phyloP scores from a whole-genome alignment of 2,797 vertebrate genomes.

The Sebastes minor region DNA sequence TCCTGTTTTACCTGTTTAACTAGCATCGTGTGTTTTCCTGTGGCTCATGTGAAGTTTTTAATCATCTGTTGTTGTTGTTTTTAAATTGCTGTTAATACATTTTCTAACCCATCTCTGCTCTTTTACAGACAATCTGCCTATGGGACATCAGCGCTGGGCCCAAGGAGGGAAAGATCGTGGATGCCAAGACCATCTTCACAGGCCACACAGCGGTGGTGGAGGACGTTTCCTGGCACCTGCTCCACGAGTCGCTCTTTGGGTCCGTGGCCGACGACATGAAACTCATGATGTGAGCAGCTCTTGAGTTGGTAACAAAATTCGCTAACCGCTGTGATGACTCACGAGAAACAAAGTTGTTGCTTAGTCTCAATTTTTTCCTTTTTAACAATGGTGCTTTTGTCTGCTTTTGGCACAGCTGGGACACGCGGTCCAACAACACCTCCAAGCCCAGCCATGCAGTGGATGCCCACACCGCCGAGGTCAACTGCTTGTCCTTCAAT shows the following conservation, averaged over 20 bases:
- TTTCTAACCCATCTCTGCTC: not conserved
- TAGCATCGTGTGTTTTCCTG: not conserved
- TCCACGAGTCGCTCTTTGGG: slow-evolving; percentile 96
- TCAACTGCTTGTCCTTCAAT: slow-evolving; percentile 98
- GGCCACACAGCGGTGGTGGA: slow-evolving; percentile 98
- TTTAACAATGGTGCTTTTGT: slow-evolving; percentile 37
- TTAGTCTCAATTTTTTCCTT: not conserved
- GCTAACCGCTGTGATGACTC: not conserved
- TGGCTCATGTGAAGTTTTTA: not conserved
- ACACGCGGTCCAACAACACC: slow-evolving; percentile 96
- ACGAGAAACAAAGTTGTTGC: not conserved
- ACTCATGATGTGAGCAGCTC: slow-evolving; percentile 93
- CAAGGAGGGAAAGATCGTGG: slow-evolving; percentile 97
- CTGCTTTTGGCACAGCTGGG: slow-evolving; percentile 86
- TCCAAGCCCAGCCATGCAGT: slow-evolving; percentile 98
- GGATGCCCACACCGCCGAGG: slow-evolving; percentile 97
- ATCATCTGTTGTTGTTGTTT: not conserved
- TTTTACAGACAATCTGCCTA: slow-evolving; percentile 91
- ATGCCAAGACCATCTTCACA: slow-evolving; percentile 98
- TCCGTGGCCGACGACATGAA: slow-evolving; percentile 98
- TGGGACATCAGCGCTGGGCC: slow-evolving; percentile 98
- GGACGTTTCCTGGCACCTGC: slow-evolving; percentile 96
- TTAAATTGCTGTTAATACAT: not conserved
- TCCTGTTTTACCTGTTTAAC: not conserved
- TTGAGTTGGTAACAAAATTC: not conserved